A percentile compares a stretch with the other conserved stretches of the same genome.
Evolutionary conservation across 2,797 vertebrate species (phyloP).

Genomic region (Steatocranus sp.): DNA sequence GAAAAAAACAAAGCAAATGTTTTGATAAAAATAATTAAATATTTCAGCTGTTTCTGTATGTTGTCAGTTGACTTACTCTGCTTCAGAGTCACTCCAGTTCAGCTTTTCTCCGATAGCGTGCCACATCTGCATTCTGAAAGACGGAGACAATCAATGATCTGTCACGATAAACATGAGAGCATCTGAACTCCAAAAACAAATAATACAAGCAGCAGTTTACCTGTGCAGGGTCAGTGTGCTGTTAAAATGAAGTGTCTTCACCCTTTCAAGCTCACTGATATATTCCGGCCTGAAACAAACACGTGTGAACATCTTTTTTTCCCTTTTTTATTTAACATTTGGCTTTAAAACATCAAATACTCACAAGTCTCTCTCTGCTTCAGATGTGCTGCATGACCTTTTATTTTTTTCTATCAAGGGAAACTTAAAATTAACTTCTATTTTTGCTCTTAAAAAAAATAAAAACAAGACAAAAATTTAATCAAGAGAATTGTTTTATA

Average conservation of each 20-base stretch:
- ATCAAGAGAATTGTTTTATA: conserved; percentile 4
- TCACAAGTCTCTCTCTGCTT: conserved; percentile 70
- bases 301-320: background rate
- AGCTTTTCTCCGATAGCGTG: conserved; percentile 67
- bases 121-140: conserved; percentile 78
- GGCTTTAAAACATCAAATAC: conserved; percentile 17
- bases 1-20: background rate
- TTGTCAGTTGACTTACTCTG: conserved; percentile 51
- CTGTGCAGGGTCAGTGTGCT: conserved; percentile 71
- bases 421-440: background rate
- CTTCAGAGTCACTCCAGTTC: conserved; percentile 52
- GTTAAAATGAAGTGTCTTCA: conserved; percentile 66
- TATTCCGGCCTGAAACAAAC: conserved; percentile 59
- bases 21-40: background rate
- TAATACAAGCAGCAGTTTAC: conserved; percentile 17
- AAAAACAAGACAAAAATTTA: background rate
- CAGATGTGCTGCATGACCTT: conserved; percentile 50
- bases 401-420: conserved; percentile 55
- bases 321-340: background rate
- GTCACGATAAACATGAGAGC: background rate
- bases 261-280: conserved; percentile 63
- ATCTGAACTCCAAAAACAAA: background rate
- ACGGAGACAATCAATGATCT: background rate
- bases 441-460: background rate
- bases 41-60: background rate